A percentile compares a stretch with the other conserved stretches of the same genome.
Evolutionary conservation across 2,888 invertebrate genomes (phyloP).

Genomic region (Gonocerus acuteangulatus): DNA sequence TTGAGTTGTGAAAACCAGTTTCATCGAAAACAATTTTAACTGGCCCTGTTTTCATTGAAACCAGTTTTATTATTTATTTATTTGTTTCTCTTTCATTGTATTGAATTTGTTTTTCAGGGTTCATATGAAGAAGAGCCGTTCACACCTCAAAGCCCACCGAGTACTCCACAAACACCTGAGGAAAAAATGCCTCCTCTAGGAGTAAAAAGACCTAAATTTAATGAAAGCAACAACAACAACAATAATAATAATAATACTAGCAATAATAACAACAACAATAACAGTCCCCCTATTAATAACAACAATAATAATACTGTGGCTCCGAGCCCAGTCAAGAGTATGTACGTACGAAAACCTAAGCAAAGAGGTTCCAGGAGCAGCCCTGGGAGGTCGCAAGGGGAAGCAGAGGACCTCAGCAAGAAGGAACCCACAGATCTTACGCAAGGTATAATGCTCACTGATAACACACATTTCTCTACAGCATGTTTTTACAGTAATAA

Average conservation of each 20-base stretch:
- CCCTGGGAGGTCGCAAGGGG: constrained; percentile 23
- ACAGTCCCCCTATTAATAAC: constrained; percentile 28
- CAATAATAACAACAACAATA: constrained; percentile 18
- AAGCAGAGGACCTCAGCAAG: constrained; percentile 20
- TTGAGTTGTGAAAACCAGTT: too few relatives aligned
- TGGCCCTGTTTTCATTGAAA: too few relatives aligned
- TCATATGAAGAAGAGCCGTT: constrained; percentile 18
- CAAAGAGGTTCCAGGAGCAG: constrained; percentile 17
- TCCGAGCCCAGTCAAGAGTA: constrained; percentile 32
- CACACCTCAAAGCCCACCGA: constrained; percentile 20
- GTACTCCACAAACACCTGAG: constrained; percentile 25
- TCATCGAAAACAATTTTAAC: too few relatives aligned
- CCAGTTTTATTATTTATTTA: too few relatives aligned
- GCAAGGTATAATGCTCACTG: constrained; percentile 29
- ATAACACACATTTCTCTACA: background rate
- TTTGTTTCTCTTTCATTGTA: too few relatives aligned
- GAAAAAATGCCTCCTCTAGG: constrained; percentile 30
- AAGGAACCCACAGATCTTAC: constrained; percentile 30
- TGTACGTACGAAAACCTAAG: constrained; percentile 32
- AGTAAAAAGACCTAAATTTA: constrained; percentile 30
- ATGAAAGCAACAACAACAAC: constrained; percentile 30
- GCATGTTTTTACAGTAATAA: too few relatives aligned
- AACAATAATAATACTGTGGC: constrained; percentile 26
- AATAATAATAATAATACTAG: constrained; percentile 27
- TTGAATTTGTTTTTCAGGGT: background rate